These are phyloP conservation scores for Tragelaphus imberbis DNA, from an alignment of 2,113 vertebrate species.

Conservation along the genomic window DNA sequence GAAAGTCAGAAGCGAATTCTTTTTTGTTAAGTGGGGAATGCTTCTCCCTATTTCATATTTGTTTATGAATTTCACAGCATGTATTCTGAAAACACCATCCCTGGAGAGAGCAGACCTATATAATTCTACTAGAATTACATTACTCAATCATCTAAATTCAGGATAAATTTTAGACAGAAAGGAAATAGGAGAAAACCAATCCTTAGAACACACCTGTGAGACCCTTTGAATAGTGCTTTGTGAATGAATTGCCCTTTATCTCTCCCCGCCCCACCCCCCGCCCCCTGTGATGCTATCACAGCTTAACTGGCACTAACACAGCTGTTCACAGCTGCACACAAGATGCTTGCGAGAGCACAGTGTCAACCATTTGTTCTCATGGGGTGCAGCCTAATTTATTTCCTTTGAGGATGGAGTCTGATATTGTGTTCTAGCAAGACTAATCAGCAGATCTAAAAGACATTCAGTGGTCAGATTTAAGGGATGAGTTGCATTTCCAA, in stretches of 20 bases:
- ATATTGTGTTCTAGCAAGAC: constrained; percentile 70
- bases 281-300: constrained; percentile 61
- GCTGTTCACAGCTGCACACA: constrained; percentile 82
- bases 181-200: constrained; percentile 30
- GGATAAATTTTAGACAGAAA: background rate
- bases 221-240: constrained; percentile 62
- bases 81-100: background rate
- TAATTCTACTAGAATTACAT: background rate
- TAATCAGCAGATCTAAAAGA: constrained; percentile 65
- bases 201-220: constrained; percentile 69
- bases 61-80: background rate
- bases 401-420: constrained; percentile 67
- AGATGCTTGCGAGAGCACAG: constrained; percentile 71
- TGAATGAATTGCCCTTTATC: constrained; percentile 52
- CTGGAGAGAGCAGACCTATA: background rate
- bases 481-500: background rate
- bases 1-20: background rate
- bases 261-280: background rate
- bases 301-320: constrained; percentile 73
- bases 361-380: constrained; percentile 74
- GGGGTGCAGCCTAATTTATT: constrained; percentile 67
- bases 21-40: background rate
- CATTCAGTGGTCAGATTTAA: background rate
- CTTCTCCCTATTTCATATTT: background rate
- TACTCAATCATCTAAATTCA: background rate